phyloP scores from a whole-genome alignment of 2,113 vertebrate genomes.

The Amphiprion percula region DNA sequence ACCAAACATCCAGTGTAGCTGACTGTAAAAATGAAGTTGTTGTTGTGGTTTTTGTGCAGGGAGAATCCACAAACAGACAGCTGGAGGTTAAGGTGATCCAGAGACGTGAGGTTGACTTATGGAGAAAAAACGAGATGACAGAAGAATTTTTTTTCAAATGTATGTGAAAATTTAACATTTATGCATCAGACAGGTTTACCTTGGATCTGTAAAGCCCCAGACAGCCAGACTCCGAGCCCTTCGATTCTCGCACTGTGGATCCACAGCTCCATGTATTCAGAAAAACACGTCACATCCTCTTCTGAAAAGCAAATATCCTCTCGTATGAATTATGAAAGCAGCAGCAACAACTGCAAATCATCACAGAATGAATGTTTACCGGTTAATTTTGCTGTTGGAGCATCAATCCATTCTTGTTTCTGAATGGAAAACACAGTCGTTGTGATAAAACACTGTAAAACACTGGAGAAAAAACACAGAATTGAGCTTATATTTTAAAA shows the following conservation, averaged over 20 bases:
- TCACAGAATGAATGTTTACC: constrained; percentile 51
- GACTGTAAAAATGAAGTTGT: constrained; percentile 79
- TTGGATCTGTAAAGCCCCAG: constrained; percentile 65
- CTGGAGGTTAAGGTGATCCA: constrained; percentile 75
- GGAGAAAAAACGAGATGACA: neutral
- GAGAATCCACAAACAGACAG: constrained; percentile 78
- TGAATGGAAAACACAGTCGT: constrained; percentile 46
- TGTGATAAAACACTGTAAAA: constrained; percentile 32
- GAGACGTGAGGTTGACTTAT: constrained; percentile 67
- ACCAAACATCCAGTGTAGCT: constrained; percentile 80
- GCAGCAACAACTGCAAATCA: neutral
- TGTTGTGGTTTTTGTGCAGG: constrained; percentile 72
- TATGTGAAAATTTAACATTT: no score
- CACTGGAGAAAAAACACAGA: constrained; percentile 34
- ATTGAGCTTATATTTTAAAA: neutral
- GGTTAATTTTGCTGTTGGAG: constrained; percentile 28
- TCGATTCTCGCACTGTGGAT: constrained; percentile 72
- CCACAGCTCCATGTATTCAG: constrained; percentile 83
- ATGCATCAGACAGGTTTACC: constrained; percentile 42
- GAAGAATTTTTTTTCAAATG: no score
- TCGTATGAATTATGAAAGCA: neutral
- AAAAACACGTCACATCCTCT: constrained; percentile 77
- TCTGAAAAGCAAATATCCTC: constrained; percentile 53
- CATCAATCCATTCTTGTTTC: constrained; percentile 64
- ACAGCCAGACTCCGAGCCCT: constrained; percentile 75